Percentiles rank a stretch among this genome's conserved stretches.
Evolutionary conservation across 2,797 vertebrate species (phyloP).

Genomic region (Scolopax bukidnonensis): DNA sequence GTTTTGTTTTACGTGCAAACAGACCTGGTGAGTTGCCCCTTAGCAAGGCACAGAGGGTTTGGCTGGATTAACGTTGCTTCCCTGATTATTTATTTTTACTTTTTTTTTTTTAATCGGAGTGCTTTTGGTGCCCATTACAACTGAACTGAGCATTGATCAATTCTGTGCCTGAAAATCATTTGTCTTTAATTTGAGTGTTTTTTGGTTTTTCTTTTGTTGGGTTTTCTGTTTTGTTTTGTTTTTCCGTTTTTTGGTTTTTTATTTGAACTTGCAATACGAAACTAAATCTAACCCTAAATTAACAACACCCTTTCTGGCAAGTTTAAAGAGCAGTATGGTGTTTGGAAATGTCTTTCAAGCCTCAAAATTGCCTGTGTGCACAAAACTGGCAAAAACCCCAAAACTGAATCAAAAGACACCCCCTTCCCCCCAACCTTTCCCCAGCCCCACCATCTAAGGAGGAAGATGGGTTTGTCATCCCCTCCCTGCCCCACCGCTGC

Average conservation of each 20-base stretch:
- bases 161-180: constrained; percentile 76
- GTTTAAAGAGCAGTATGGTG: constrained; percentile 85
- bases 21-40: constrained; percentile 70
- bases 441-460: background rate
- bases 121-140: constrained; percentile 71
- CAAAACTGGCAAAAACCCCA: constrained; percentile 52
- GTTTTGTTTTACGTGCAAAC: constrained; percentile 66
- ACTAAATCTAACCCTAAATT: constrained; percentile 80
- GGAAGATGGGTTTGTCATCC: constrained; percentile 20
- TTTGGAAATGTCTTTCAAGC: constrained; percentile 65
- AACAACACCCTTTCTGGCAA: constrained; percentile 81
- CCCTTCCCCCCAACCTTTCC: fast-evolving
- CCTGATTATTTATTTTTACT: constrained; percentile 21
- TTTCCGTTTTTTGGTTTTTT: background rate
- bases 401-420: constrained; percentile 20
- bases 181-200: constrained; percentile 74
- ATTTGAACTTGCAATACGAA: constrained; percentile 78
- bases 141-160: constrained; percentile 69
- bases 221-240: constrained; percentile 58
- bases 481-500: background rate
- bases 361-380: constrained; percentile 59
- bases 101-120: constrained; percentile 65
- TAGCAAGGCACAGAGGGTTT: constrained; percentile 67
- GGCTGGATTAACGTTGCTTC: constrained; percentile 61
- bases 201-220: constrained; percentile 54